Conservation (phyloP, 2,888 invertebrate species). For the Tiphia femorata region DNA sequence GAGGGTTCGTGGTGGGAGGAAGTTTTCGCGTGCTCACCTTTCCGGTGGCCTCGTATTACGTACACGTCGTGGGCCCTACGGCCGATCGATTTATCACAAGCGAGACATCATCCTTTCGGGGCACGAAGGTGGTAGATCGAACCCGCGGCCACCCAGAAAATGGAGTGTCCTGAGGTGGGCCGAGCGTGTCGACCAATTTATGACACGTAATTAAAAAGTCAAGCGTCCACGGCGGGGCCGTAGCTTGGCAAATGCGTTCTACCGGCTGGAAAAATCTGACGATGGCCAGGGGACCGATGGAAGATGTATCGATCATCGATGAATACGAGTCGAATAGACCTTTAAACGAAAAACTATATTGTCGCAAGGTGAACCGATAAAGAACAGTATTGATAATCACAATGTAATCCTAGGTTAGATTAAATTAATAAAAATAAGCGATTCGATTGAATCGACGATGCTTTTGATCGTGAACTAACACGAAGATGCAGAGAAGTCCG, state of each 20-base stretch:
- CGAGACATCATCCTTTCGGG: slow-evolving; percentile 53
- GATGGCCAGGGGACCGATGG: slow-evolving; percentile 19
- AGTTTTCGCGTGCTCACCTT: background rate
- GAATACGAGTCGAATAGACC: background rate
- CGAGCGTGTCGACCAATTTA: slow-evolving; percentile 62
- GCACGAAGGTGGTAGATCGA: slow-evolving; percentile 55
- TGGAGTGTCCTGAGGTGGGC: slow-evolving; percentile 59
- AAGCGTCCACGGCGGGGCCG: slow-evolving; percentile 46
- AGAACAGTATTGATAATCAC: too few species aligned
- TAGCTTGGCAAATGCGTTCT: slow-evolving; percentile 45
- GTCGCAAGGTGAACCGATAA: too few species aligned
- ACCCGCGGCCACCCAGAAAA: slow-evolving; percentile 62
- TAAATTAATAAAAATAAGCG: too few species aligned
- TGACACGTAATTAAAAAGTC: slow-evolving; percentile 65
- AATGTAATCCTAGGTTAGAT: too few species aligned
- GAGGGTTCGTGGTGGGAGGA: too few species aligned
- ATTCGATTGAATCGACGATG: too few species aligned
- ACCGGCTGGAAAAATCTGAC: slow-evolving; percentile 51
- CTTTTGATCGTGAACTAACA: too few species aligned
- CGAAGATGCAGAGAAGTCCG: too few species aligned
- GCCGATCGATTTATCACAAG: slow-evolving; percentile 56
- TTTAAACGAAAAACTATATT: too few species aligned
- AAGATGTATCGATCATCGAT: background rate
- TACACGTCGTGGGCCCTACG: slow-evolving; percentile 27
- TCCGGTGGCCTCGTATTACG: slow-evolving; percentile 21